phyloP scores from a whole-genome alignment of 1,140 invertebrate species.

The Cylas formicarius region DNA sequence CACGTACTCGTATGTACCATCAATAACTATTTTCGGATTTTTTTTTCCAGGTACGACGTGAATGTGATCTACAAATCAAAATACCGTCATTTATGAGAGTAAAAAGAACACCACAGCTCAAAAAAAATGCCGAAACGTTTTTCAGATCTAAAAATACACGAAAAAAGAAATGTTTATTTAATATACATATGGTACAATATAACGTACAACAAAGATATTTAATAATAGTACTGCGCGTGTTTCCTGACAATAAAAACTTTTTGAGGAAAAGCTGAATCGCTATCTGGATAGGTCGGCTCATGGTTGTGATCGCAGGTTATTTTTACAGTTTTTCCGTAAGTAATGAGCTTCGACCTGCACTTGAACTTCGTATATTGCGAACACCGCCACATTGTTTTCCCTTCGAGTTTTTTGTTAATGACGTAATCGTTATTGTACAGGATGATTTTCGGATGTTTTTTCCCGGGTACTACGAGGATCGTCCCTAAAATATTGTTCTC shows the following conservation, averaged over 20 bases:
- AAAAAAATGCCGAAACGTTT: too few species aligned
- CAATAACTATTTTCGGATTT: constrained; percentile 19
- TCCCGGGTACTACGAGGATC: constrained; percentile 15
- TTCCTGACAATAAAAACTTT: background rate
- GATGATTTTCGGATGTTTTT: constrained; percentile 24
- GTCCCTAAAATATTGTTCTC: constrained; percentile 16
- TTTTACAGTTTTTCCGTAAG: constrained; percentile 9
- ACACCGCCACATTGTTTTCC: constrained; percentile 26
- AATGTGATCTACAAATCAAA: constrained; percentile 22
- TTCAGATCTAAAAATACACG: too few species aligned
- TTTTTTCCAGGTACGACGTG: constrained; percentile 17
- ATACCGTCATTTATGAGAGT: background rate
- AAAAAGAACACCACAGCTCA: too few species aligned
- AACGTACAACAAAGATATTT: too few species aligned
- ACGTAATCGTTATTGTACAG: constrained; percentile 19
- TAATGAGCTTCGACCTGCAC: constrained; percentile 20
- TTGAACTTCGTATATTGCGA: constrained; percentile 12
- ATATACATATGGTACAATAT: too few species aligned
- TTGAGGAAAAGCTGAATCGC: constrained; percentile 4
- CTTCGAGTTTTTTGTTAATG: constrained; percentile 14
- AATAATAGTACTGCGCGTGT: too few species aligned
- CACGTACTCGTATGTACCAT: constrained; percentile 16
- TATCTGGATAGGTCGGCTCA: background rate
- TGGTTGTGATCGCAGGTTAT: constrained; percentile 19
- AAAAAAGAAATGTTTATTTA: too few species aligned